These are phyloP conservation scores for Ferrisia virgata DNA, from an alignment of 2,888 invertebrate species.

Conservation along the genomic window DNA sequence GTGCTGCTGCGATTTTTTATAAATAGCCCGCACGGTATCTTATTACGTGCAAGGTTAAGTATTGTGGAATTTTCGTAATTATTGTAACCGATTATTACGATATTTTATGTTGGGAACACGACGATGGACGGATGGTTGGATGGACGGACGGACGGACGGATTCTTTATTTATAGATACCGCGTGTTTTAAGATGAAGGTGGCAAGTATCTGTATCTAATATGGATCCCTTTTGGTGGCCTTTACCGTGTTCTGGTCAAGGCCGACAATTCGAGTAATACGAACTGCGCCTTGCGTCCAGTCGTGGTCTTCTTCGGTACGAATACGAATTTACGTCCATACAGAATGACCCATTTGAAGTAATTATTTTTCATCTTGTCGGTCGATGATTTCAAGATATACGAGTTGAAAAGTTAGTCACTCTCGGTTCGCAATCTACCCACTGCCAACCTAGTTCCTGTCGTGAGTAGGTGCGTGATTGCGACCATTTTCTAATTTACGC, in stretches of 20 bases:
- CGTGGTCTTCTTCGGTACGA: background rate
- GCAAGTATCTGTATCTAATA: background rate
- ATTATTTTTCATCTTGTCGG: background rate
- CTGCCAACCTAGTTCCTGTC: slow-evolving; percentile 9
- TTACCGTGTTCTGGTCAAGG: background rate
- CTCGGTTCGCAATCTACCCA: background rate
- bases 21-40: background rate
- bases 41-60: slow-evolving; percentile 9
- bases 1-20: background rate
- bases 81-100: slow-evolving; percentile 9
- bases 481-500: background rate
- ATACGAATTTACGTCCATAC: background rate
- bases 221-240: background rate
- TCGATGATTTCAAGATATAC: background rate
- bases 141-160: too few species aligned
- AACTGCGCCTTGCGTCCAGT: background rate
- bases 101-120: background rate
- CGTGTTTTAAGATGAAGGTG: background rate
- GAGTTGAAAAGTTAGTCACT: background rate
- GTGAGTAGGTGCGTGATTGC: background rate
- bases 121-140: too few species aligned
- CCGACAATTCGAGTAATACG: background rate
- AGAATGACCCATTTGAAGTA: slow-evolving; percentile 13
- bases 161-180: background rate
- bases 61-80: slow-evolving; percentile 6